Percentiles rank a stretch among this genome's conserved stretches.
Evolutionary conservation across 2,888 invertebrate species (phyloP).

Genomic region (Euproctis similis): DNA sequence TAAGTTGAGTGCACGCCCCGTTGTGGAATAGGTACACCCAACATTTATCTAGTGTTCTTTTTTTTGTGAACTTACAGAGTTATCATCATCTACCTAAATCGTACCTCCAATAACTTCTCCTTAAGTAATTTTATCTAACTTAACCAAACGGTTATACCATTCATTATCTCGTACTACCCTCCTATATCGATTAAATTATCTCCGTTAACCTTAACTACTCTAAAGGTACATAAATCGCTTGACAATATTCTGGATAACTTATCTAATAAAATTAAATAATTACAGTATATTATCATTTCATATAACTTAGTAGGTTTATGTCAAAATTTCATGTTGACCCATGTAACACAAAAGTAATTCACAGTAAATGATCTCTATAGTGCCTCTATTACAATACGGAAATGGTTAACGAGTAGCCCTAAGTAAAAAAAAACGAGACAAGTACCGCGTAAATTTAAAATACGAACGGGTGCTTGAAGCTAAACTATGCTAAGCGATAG

Average conservation of each 20-base stretch:
- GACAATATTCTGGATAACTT: constrained; percentile 75
- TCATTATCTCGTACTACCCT: constrained; percentile 29
- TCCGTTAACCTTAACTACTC: constrained; percentile 38
- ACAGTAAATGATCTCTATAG: background rate
- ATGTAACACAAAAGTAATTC: background rate
- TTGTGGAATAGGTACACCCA: constrained; percentile 28
- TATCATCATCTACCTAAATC: constrained; percentile 41
- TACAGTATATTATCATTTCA: constrained; percentile 21
- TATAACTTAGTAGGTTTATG: constrained; percentile 20
- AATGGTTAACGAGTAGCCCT: constrained; percentile 14
- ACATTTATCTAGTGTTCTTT: constrained; percentile 24
- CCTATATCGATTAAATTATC: constrained; percentile 42
- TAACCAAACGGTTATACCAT: constrained; percentile 56
- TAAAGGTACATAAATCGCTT: constrained; percentile 20
- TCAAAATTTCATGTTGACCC: constrained; percentile 8
- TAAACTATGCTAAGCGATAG: constrained; percentile 75
- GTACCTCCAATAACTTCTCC: constrained; percentile 30
- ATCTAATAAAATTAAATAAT: constrained; percentile 44
- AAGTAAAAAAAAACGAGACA: constrained; percentile 26
- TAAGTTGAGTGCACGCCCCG: constrained; percentile 7
- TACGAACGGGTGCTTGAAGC: constrained; percentile 67
- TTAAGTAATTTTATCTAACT: constrained; percentile 49
- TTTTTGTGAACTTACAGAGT: constrained; percentile 46
- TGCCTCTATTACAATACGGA: constrained; percentile 11
- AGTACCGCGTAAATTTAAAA: constrained; percentile 28